These are phyloP conservation scores for Pipa parva DNA, from an alignment of 2,113 vertebrate genomes.

Conservation along the genomic window DNA sequence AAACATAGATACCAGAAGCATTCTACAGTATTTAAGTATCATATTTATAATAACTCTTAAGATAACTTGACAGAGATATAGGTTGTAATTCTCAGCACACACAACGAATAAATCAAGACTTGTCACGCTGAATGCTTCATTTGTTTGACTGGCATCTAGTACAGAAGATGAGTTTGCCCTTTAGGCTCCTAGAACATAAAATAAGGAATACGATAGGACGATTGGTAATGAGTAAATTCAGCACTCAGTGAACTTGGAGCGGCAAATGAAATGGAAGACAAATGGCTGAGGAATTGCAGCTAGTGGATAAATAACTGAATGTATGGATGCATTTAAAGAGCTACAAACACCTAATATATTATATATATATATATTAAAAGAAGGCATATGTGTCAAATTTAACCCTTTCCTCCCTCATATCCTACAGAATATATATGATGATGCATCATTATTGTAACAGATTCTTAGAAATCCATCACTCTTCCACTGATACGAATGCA, in stretches of 20 bases:
- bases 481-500: no score
- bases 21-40: no score
- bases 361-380: neutral
- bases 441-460: no score
- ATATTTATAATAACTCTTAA: no score
- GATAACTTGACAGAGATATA: neutral
- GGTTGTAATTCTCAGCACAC: slow-evolving; percentile 25
- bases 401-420: no score
- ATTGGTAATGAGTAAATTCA: slow-evolving; percentile 19
- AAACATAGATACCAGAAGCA: no score
- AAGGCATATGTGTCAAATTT: no score
- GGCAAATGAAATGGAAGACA: slow-evolving; percentile 10
- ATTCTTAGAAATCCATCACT: no score
- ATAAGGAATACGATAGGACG: slow-evolving; percentile 13
- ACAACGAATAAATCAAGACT: neutral
- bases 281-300: slow-evolving; percentile 20
- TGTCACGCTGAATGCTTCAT: slow-evolving; percentile 28
- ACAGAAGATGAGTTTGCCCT: slow-evolving; percentile 36
- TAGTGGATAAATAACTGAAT: neutral
- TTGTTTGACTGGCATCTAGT: slow-evolving; percentile 24
- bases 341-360: neutral
- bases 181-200: slow-evolving; percentile 18
- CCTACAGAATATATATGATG: no score
- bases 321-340: slow-evolving; percentile 13
- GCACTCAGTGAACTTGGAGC: slow-evolving; percentile 22